Conservation (phyloP, 2,888 invertebrate species). For the Platycheirus rosarum region DNA sequence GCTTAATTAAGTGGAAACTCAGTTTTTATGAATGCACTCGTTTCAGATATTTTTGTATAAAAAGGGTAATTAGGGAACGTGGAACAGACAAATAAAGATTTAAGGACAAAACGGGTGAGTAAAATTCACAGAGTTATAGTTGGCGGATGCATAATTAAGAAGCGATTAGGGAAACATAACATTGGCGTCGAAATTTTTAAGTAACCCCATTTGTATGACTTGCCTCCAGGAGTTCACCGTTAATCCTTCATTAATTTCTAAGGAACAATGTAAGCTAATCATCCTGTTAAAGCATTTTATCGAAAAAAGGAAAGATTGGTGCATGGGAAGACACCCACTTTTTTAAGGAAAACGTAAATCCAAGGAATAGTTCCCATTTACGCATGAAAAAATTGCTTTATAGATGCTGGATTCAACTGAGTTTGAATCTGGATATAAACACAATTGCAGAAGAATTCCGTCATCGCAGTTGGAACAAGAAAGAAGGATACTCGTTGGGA, state of each 20-base stretch:
- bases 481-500: too few species aligned
- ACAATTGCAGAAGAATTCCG: too few species aligned
- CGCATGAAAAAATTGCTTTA: too few species aligned
- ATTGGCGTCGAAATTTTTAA: slow-evolving; percentile 45
- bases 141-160: slow-evolving; percentile 32
- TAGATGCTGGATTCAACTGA: too few species aligned
- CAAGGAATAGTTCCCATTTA: too few species aligned
- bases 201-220: slow-evolving; percentile 11
- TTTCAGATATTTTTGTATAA: slow-evolving; percentile 39
- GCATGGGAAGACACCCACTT: background rate
- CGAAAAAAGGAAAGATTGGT: too few species aligned
- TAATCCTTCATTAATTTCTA: slow-evolving; percentile 28
- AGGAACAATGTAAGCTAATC: slow-evolving; percentile 29
- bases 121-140: slow-evolving; percentile 7
- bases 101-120: slow-evolving; percentile 2
- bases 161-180: slow-evolving; percentile 35
- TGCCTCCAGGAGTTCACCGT: slow-evolving; percentile 6
- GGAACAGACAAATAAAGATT: slow-evolving; percentile 3
- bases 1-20: slow-evolving; percentile 69
- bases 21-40: slow-evolving; percentile 31
- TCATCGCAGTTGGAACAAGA: too few species aligned
- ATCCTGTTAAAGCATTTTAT: too few species aligned
- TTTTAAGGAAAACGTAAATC: too few species aligned
- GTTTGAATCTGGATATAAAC: too few species aligned
- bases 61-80: slow-evolving; percentile 55